phyloP scores from a whole-genome alignment of 1,140 invertebrate genomes.

The Zaprionus camerounensis region DNA sequence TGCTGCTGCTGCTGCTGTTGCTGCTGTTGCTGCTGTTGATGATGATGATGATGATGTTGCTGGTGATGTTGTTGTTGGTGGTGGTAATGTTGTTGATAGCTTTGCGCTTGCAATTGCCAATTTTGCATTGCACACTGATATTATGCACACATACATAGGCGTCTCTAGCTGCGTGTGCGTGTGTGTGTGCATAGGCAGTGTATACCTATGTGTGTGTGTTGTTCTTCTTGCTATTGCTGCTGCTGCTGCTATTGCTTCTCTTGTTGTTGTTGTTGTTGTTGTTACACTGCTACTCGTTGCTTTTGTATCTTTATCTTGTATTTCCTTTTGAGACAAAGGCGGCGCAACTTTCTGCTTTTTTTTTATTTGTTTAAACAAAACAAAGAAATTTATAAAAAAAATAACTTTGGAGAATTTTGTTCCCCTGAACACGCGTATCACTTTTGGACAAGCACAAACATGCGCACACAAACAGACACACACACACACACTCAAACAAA shows the following conservation, averaged over 20 bases:
- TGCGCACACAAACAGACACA: not conserved
- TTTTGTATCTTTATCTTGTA: not conserved
- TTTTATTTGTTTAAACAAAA: not conserved
- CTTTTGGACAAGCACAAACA: constrained; percentile 7
- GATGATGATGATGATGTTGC: constrained; percentile 32
- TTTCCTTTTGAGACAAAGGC: not conserved
- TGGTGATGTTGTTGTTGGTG: constrained; percentile 53
- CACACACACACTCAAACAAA: not conserved
- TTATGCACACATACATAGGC: constrained; percentile 52
- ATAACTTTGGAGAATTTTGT: not conserved
- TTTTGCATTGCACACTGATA: constrained; percentile 77
- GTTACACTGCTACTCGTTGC: not conserved
- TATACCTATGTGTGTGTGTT: not conserved
- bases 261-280: not conserved
- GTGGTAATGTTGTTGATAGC: constrained; percentile 76
- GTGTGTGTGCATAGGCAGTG: constrained; percentile 18
- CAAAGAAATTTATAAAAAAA: constrained; percentile 1
- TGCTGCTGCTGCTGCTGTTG: constrained; percentile 44
- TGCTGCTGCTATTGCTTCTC: not conserved
- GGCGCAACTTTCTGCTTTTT: not conserved
- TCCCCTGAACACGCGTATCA: not conserved
- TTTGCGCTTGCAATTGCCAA: constrained; percentile 77
- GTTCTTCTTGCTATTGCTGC: not conserved
- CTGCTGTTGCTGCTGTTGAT: constrained; percentile 42
- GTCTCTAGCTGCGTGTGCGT: constrained; percentile 28